Evolutionary conservation across 2,797 vertebrate genomes (phyloP).

Genomic region (Acipenser transmontanus): DNA sequence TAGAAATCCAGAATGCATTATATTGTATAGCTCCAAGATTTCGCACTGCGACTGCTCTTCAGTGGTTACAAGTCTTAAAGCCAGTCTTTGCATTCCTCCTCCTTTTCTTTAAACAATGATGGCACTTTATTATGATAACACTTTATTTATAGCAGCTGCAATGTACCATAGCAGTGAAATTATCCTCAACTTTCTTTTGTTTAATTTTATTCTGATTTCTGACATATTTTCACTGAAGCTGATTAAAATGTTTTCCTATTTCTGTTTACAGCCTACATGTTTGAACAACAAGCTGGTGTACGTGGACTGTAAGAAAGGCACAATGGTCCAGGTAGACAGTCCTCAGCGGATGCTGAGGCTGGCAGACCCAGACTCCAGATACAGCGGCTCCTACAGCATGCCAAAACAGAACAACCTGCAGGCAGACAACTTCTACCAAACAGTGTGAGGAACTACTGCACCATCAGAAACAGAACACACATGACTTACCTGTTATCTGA

Average conservation of each 20-base stretch:
- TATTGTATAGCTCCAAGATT: not conserved
- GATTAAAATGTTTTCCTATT: constrained; percentile 15
- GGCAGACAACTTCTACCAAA: constrained; percentile 85
- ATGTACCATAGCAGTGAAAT: too few species aligned
- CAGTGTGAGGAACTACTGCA: constrained; percentile 65
- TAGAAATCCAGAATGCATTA: not conserved
- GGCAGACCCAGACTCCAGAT: constrained; percentile 79
- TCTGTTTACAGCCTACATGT: constrained; percentile 66
- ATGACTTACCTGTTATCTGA: constrained; percentile 20
- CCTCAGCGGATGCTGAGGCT: constrained; percentile 79
- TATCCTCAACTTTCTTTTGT: too few species aligned
- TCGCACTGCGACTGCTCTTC: not conserved
- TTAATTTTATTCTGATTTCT: too few species aligned
- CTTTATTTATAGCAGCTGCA: too few species aligned
- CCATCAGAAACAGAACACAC: constrained; percentile 25
- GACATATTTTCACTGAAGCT: too few species aligned
- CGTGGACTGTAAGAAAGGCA: constrained; percentile 81
- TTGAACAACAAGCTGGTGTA: constrained; percentile 81
- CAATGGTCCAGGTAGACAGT: constrained; percentile 72
- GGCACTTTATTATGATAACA: too few species aligned
- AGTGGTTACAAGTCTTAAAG: not conserved
- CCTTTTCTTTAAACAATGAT: too few species aligned
- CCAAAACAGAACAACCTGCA: constrained; percentile 81
- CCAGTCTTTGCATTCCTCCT: too few species aligned
- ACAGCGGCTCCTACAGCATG: constrained; percentile 90